Percentiles rank a stretch among this genome's conserved stretches.
These are phyloP conservation scores for Mormyrops boulengeri DNA, from an alignment of 2,797 vertebrate genomes.

Conservation along the genomic window DNA sequence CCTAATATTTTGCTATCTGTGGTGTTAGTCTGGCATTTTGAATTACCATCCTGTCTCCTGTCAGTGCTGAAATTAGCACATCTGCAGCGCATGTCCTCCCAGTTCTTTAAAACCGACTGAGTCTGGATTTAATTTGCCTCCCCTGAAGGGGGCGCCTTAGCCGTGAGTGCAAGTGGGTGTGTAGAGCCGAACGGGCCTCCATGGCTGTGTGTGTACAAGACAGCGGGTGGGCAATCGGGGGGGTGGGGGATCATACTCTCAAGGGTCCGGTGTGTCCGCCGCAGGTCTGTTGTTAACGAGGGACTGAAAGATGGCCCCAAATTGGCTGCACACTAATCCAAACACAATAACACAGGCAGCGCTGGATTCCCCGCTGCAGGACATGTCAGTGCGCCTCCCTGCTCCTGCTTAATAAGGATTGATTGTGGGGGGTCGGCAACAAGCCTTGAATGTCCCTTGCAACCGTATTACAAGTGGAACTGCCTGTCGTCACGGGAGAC, in stretches of 20 bases:
- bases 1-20: not conserved
- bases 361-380: not conserved
- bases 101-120: not conserved
- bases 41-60: not conserved
- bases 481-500: conserved; percentile 14
- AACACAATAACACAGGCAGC: not conserved
- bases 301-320: not conserved
- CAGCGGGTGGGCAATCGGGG: not conserved
- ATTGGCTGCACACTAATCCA: not conserved
- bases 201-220: not conserved
- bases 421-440: not conserved
- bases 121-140: not conserved
- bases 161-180: not conserved
- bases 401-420: conserved; percentile 24
- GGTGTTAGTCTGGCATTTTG: conserved; percentile 41
- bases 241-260: not conserved
- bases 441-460: not conserved
- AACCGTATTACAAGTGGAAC: conserved; percentile 8
- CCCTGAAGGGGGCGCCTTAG: not conserved
- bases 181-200: not conserved
- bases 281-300: not conserved
- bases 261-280: not conserved
- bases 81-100: not conserved
- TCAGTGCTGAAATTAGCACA: not conserved
- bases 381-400: not conserved